Percentiles rank a stretch among this genome's conserved stretches.
These are phyloP conservation scores for Protonemura montana DNA, from an alignment of 2,888 invertebrate species.

Conservation along the genomic window DNA sequence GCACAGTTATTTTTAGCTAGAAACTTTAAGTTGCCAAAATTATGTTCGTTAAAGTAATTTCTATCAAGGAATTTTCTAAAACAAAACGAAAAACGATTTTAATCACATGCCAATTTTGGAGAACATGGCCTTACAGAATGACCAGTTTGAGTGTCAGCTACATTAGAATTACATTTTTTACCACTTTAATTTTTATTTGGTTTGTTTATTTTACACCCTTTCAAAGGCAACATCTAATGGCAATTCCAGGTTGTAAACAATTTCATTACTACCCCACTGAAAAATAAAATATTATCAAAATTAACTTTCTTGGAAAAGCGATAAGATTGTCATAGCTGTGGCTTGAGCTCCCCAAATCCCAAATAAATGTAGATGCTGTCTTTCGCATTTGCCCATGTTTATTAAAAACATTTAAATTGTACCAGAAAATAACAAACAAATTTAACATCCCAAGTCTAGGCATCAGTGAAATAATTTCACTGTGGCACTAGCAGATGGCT, in stretches of 20 bases:
- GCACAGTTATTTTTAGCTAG: no score
- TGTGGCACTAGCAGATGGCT: neutral
- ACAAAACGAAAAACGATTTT: no score
- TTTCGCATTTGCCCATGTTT: conserved; percentile 8
- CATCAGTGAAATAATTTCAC: conserved; percentile 18
- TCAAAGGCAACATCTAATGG: neutral
- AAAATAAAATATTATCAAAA: neutral
- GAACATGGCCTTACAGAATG: no score
- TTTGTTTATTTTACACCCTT: neutral
- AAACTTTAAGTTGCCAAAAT: no score
- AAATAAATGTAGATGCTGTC: neutral
- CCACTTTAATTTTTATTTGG: neutral
- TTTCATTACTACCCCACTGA: neutral
- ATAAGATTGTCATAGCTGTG: neutral
- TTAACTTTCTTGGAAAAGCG: neutral
- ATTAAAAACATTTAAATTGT: conserved; percentile 49
- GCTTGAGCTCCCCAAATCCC: neutral
- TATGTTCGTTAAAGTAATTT: no score
- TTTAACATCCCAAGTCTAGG: neutral
- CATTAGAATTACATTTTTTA: no score
- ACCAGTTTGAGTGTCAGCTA: no score
- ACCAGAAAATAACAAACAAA: conserved; percentile 48
- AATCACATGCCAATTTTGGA: no score
- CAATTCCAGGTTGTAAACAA: neutral
- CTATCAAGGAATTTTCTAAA: no score